Evolutionary conservation across 2,113 vertebrate species (phyloP).

Genomic region (Gobiocypris rarus): DNA sequence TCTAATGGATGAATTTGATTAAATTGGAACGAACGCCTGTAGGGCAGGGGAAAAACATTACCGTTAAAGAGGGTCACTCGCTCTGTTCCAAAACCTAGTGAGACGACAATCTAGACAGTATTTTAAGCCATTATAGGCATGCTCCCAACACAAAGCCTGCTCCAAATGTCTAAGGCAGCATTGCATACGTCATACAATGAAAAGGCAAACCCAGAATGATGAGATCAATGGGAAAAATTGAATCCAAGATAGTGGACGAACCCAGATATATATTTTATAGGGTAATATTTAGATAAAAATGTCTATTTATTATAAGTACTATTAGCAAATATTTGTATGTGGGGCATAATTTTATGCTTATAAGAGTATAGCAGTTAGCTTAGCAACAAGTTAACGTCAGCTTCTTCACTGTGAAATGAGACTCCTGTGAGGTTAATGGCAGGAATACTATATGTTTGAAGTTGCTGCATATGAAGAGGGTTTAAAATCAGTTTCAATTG

Average conservation of each 20-base stretch:
- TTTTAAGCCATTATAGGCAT: not conserved
- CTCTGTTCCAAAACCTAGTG: not conserved
- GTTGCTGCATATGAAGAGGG: not conserved
- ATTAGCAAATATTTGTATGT: not conserved
- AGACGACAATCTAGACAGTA: not conserved
- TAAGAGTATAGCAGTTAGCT: not conserved
- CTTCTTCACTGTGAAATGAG: not conserved
- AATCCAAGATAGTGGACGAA: not conserved
- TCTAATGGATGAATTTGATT: conserved; percentile 15
- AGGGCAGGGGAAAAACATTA: not conserved
- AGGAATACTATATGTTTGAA: not conserved
- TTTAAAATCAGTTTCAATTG: no score
- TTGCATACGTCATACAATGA: not conserved
- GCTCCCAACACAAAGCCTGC: not conserved
- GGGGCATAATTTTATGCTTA: not conserved
- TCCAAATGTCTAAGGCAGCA: not conserved
- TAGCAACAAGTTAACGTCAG: not conserved
- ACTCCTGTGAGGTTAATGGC: not conserved
- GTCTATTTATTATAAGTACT: not conserved
- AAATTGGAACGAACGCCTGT: conserved; percentile 1
- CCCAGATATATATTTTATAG: not conserved
- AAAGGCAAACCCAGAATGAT: not conserved
- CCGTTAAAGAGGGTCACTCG: not conserved
- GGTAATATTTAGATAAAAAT: not conserved
- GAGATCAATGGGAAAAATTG: not conserved